Conservation (phyloP, 2,113 vertebrate species). For the Coturnix japonica region DNA sequence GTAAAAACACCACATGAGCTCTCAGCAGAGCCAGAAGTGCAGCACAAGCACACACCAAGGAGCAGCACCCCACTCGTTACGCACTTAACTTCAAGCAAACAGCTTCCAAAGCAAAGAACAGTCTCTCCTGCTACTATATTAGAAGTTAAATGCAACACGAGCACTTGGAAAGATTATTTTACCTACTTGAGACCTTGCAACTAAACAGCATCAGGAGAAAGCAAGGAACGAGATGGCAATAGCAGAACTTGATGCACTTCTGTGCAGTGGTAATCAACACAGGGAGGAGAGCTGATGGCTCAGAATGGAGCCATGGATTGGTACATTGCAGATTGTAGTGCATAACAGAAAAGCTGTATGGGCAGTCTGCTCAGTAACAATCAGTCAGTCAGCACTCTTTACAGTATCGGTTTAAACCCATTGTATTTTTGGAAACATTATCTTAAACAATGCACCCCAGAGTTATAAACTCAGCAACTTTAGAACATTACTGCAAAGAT, state of each 20-base stretch:
- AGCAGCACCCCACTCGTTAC: not conserved
- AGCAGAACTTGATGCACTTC: not conserved
- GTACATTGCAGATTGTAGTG: not conserved
- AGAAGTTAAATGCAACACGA: not conserved
- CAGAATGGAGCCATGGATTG: not conserved
- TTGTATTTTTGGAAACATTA: constrained; percentile 62
- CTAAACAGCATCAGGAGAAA: not conserved
- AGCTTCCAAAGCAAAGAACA: not conserved
- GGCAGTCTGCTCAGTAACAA: constrained; percentile 45
- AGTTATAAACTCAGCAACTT: constrained; percentile 68
- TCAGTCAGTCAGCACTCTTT: constrained; percentile 65
- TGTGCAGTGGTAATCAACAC: not conserved
- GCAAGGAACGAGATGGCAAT: too few relatives aligned
- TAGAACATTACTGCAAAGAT: constrained; percentile 34
- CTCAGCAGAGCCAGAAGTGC: not conserved
- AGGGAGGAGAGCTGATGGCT: not conserved
- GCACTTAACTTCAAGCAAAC: not conserved
- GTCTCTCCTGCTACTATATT: not conserved
- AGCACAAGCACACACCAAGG: not conserved
- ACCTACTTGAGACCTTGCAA: not conserved
- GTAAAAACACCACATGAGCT: not conserved
- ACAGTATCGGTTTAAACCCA: constrained; percentile 57
- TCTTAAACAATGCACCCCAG: constrained; percentile 55
- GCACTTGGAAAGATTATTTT: not conserved
- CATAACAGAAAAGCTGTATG: constrained; percentile 63